Evolutionary conservation across 2,888 invertebrate genomes (phyloP).

Genomic region (Idaea dimidiata): DNA sequence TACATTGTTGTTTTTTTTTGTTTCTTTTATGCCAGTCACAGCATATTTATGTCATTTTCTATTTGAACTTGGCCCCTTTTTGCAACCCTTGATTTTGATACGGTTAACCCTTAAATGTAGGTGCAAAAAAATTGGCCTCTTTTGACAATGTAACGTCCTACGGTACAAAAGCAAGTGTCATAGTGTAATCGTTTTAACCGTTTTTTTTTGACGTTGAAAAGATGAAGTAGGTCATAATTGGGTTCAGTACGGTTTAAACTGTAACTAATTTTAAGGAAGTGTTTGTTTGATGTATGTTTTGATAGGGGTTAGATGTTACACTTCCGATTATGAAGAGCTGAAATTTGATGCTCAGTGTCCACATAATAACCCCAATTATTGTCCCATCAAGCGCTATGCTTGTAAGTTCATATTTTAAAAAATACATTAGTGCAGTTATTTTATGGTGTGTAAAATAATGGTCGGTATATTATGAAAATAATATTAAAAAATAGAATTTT

Average conservation of each 20-base stretch:
- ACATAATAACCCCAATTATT: neutral
- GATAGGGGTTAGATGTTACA: conserved; percentile 33
- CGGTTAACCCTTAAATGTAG: conserved; percentile 45
- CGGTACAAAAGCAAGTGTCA: conserved; percentile 13
- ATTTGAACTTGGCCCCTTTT: conserved; percentile 64
- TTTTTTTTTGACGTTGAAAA: conserved; percentile 33
- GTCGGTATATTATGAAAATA: too few species aligned
- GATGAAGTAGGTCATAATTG: conserved; percentile 54
- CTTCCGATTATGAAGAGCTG: conserved; percentile 16
- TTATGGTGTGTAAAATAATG: too few species aligned
- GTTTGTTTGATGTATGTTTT: conserved; percentile 44
- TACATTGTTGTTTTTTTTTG: conserved; percentile 48
- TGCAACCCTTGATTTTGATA: conserved; percentile 53
- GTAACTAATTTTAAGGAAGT: conserved; percentile 48
- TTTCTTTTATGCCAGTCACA: conserved; percentile 50
- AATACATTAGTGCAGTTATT: too few species aligned
- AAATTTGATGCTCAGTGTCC: neutral
- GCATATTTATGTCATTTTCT: conserved; percentile 63
- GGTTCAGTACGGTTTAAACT: conserved; percentile 48
- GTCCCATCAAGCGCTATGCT: too few species aligned
- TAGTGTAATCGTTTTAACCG: conserved; percentile 14
- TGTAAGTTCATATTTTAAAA: too few species aligned
- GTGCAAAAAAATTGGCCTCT: neutral
- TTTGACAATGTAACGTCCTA: neutral
- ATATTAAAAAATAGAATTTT: too few species aligned